phyloP scores from a whole-genome alignment of 2,797 vertebrate species.

The Sebastes cheni region DNA sequence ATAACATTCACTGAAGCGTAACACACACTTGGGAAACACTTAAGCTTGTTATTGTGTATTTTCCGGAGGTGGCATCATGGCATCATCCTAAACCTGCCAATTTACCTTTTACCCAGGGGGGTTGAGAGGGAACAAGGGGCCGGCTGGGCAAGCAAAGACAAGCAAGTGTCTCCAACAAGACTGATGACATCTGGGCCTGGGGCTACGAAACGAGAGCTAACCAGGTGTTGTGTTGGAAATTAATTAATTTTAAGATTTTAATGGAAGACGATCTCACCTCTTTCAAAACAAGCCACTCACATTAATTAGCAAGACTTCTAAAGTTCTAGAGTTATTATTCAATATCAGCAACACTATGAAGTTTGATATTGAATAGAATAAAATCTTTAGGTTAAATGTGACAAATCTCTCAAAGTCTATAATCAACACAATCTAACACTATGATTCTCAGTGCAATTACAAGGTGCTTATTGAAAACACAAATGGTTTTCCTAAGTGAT shows the following conservation, averaged over 20 bases:
- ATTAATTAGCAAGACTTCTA: slow-evolving; percentile 39
- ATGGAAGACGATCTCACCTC: slow-evolving; percentile 17
- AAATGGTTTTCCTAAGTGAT: background rate
- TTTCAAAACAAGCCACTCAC: slow-evolving; percentile 43
- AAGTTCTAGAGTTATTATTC: background rate
- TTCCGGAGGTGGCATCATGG: slow-evolving; percentile 10
- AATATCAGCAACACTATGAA: background rate
- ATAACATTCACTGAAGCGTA: slow-evolving; percentile 20
- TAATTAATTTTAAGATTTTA: slow-evolving; percentile 62
- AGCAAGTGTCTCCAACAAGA: slow-evolving; percentile 70
- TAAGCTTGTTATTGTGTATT: slow-evolving; percentile 60
- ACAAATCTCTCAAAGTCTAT: background rate
- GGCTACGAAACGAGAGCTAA: slow-evolving; percentile 43
- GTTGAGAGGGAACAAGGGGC: slow-evolving; percentile 12
- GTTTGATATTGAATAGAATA: background rate
- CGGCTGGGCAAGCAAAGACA: slow-evolving; percentile 75
- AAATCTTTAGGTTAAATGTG: background rate
- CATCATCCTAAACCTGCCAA: slow-evolving; percentile 58
- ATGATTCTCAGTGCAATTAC: background rate
- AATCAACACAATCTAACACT: background rate
- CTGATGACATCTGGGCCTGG: slow-evolving; percentile 63
- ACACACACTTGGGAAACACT: slow-evolving; percentile 49
- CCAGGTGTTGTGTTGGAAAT: slow-evolving; percentile 66
- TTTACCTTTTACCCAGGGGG: slow-evolving; percentile 60
- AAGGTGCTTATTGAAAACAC: background rate